Base-by-base conservation (phyloP, 2,113 vertebrate genomes). In the Oncorhynchus keta region DNA sequence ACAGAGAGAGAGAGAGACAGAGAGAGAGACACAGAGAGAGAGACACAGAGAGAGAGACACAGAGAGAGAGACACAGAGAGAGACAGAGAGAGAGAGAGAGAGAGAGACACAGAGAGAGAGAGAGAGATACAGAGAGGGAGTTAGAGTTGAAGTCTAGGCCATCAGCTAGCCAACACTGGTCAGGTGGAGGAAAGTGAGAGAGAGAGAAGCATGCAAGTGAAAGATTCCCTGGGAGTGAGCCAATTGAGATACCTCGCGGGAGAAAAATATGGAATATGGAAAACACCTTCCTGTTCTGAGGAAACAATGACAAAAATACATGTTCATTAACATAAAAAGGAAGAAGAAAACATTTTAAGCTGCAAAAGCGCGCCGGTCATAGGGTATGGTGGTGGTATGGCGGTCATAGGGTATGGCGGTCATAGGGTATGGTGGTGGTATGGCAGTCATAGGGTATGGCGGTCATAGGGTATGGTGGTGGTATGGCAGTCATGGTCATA, bases 401-500 rank as follows among this genome's bases (percentile, higher is more conserved):
- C 2, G 26, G 26, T 2, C 26, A 26, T 26, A 26, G 26, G 26
- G 26, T 26, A 26, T 26, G 26, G 1, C 1, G 26, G 26, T 26
- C 26, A 26, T 26, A 26, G 1, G 1, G 2, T 2, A 2, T 0
- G 26, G 1, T 1, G 26, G 26, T 1, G 1, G 26, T 26, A 26
- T 26, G 26, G 0, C 1, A 2, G 26, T 2, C 26, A 26, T 26
- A 26, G 1, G 1, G 26, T 2, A 2, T 0, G 26, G 1, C 2
- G 26, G 26, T 2, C 26, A 26, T 26, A 26, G 26, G 26, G 26
- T 1, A 26, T 26, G 26, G 1, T 1, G 26, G 26, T 26, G 1
- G 26, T 2, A 2, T 0, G 26, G 1, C 2, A 2, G 26, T 2
- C 26, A 26, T 26, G 26, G 26, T 2, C 26, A 26, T 26, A 26